phyloP scores from a whole-genome alignment of 2,888 invertebrate species.

The Lasioglossum calceatum region DNA sequence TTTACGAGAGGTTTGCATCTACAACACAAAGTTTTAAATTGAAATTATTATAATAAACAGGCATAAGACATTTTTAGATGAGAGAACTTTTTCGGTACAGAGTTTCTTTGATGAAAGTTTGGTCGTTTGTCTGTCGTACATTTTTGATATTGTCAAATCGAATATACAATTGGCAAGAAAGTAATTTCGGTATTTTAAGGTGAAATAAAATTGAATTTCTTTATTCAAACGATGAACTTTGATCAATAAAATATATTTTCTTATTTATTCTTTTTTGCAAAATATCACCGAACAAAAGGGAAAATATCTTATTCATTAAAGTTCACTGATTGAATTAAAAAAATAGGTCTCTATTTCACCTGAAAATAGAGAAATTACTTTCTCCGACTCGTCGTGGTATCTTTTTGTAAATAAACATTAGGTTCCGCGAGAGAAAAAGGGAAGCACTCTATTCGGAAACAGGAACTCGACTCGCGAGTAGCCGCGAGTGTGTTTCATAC shows the following conservation, averaged over 20 bases:
- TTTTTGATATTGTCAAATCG: neutral
- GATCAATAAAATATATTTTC: too few relatives aligned
- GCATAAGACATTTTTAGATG: neutral
- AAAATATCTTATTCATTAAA: too few relatives aligned
- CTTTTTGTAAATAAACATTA: neutral
- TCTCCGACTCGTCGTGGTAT: neutral
- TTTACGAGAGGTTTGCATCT: neutral
- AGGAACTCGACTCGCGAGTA: neutral
- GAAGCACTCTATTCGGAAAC: neutral
- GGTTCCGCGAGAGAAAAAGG: neutral
- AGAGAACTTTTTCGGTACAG: neutral
- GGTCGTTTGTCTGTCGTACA: neutral
- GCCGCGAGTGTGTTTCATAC: slow-evolving; percentile 13
- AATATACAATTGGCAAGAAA: neutral
- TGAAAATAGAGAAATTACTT: too few relatives aligned
- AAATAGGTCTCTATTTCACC: too few relatives aligned
- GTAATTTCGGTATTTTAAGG: too few relatives aligned
- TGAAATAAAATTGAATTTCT: too few relatives aligned
- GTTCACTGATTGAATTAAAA: too few relatives aligned
- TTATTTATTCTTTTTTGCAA: too few relatives aligned
- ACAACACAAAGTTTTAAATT: neutral
- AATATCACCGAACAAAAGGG: too few relatives aligned
- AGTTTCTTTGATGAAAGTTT: neutral
- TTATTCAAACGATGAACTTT: too few relatives aligned
- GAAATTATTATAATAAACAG: neutral